Evolutionary conservation across 2,888 invertebrate species (phyloP).

Genomic region (Amphipyra tragopoginis): DNA sequence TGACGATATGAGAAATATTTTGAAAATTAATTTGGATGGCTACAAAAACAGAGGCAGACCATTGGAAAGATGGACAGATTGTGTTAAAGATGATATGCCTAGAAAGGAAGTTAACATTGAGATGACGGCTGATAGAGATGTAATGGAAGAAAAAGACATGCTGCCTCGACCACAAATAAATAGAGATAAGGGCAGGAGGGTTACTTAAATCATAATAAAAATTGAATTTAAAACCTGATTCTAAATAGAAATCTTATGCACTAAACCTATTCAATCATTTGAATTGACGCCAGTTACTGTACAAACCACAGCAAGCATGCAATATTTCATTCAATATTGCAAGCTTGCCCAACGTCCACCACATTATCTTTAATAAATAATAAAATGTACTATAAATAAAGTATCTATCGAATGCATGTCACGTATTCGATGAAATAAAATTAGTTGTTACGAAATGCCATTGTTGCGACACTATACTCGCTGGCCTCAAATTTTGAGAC

Average conservation of each 20-base stretch:
- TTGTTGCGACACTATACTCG: conserved; percentile 65
- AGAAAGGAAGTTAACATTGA: no score
- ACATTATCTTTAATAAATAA: conserved; percentile 49
- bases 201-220: neutral
- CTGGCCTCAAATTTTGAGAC: conserved; percentile 73
- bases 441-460: conserved; percentile 71
- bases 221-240: conserved; percentile 13
- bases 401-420: conserved; percentile 65
- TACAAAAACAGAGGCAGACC: no score
- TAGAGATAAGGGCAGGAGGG: no score
- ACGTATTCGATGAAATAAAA: conserved; percentile 70
- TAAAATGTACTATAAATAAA: conserved; percentile 45
- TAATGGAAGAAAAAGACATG: no score
- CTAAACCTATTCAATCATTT: conserved; percentile 27
- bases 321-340: conserved; percentile 46
- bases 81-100: no score
- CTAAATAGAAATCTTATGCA: conserved; percentile 23
- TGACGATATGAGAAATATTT: no score
- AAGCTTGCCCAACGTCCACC: conserved; percentile 41
- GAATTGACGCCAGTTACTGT: conserved; percentile 13
- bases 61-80: no score
- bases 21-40: no score
- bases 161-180: no score
- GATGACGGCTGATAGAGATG: no score
- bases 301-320: conserved; percentile 29